phyloP scores from a whole-genome alignment of 2,888 invertebrate species.

The Coelopa pilipes region DNA sequence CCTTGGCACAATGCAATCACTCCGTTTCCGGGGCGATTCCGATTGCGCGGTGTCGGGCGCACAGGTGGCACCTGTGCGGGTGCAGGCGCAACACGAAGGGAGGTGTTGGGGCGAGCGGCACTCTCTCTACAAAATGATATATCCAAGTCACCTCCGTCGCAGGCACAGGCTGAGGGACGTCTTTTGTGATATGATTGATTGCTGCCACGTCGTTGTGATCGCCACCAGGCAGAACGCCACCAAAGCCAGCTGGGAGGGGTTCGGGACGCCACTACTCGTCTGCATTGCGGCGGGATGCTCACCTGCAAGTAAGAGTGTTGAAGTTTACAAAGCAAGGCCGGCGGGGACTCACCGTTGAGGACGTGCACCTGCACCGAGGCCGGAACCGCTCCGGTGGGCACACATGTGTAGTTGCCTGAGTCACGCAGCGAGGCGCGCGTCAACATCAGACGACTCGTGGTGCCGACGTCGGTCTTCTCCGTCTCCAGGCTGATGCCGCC shows the following conservation, averaged over 20 bases:
- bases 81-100: too few species aligned
- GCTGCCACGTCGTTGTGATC: slow-evolving; percentile 51
- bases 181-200: slow-evolving; percentile 65
- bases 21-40: too few species aligned
- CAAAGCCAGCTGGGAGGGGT: slow-evolving; percentile 53
- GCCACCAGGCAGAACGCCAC: slow-evolving; percentile 55
- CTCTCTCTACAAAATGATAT: slow-evolving; percentile 11
- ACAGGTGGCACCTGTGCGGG: too few species aligned
- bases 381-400: slow-evolving; percentile 85
- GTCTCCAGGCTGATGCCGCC: slow-evolving; percentile 91
- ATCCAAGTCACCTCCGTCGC: slow-evolving; percentile 50
- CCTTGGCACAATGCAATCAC: too few species aligned
- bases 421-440: slow-evolving; percentile 86
- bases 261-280: slow-evolving; percentile 72
- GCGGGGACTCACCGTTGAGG: slow-evolving; percentile 77
- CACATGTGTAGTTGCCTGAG: slow-evolving; percentile 91
- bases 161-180: slow-evolving; percentile 53
- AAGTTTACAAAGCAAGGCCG: neutral
- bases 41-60: too few species aligned
- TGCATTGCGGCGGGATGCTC: slow-evolving; percentile 91
- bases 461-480: slow-evolving; percentile 86
- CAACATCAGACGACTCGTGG: slow-evolving; percentile 85
- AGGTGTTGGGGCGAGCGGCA: too few species aligned
- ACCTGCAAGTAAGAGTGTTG: slow-evolving; percentile 68
- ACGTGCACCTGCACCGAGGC: slow-evolving; percentile 87